These are phyloP conservation scores for Tipula unca DNA, from an alignment of 2,888 invertebrate genomes.

Conservation along the genomic window DNA sequence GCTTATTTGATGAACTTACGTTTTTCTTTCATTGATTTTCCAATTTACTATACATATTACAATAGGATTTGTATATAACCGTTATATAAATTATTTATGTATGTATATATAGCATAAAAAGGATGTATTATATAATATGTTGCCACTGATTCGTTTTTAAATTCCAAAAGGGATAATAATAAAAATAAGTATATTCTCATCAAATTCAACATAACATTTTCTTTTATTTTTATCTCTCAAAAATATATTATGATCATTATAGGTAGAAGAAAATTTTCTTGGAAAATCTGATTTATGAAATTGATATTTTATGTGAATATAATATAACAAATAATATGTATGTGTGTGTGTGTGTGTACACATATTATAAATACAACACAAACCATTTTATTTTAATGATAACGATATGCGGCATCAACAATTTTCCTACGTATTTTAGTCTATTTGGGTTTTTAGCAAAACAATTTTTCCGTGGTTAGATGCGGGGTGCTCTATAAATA, in stretches of 20 bases:
- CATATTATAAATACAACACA: too few species aligned
- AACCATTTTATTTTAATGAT: background rate
- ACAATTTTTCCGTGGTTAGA: too few species aligned
- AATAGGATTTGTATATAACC: background rate
- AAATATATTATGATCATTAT: background rate
- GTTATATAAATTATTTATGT: background rate
- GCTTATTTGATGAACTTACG: background rate
- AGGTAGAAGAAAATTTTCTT: background rate
- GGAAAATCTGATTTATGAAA: background rate
- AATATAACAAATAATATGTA: background rate
- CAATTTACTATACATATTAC: background rate
- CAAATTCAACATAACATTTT: background rate
- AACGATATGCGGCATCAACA: background rate
- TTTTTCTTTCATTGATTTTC: background rate
- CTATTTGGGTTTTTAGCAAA: background rate
- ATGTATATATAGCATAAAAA: background rate
- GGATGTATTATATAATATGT: background rate
- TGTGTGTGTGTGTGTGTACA: background rate
- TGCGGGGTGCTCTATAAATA: too few species aligned
- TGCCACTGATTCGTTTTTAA: background rate
- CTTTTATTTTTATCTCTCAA: conserved; percentile 8
- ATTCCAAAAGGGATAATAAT: background rate
- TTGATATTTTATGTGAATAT: conserved; percentile 1
- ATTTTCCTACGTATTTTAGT: background rate
- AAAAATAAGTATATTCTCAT: background rate